Conservation (phyloP, 1,140 invertebrate genomes). For the Ceratina japonica region DNA sequence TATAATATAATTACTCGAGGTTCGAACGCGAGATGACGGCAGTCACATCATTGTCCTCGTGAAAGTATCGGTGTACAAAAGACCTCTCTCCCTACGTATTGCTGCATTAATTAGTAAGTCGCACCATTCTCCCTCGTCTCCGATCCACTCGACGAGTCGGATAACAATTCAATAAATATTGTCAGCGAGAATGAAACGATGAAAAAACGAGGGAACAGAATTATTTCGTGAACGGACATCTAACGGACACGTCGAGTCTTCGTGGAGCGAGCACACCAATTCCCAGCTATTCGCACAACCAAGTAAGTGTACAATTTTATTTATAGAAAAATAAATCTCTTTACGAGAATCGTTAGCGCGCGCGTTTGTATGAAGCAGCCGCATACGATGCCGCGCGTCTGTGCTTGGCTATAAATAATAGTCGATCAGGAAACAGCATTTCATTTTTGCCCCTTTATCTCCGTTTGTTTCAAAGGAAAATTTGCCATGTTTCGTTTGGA, state of each 20-base stretch:
- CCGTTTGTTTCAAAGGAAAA: too few relatives aligned
- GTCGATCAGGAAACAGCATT: constrained; percentile 2
- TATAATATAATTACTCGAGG: constrained; percentile 21
- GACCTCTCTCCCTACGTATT: constrained; percentile 47
- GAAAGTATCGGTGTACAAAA: constrained; percentile 59
- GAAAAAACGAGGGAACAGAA: background rate
- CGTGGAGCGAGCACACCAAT: constrained; percentile 11
- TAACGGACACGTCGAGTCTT: constrained; percentile 41
- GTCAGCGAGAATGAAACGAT: too few relatives aligned
- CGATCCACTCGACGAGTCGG: constrained; percentile 42
- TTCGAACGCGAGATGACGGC: constrained; percentile 46
- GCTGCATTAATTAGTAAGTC: constrained; percentile 47
- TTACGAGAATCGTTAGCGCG: constrained; percentile 56
- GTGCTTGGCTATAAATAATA: constrained; percentile 6
- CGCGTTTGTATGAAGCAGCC: constrained; percentile 33
- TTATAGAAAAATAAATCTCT: constrained; percentile 77
- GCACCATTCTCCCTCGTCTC: constrained; percentile 10
- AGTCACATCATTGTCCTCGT: constrained; percentile 48
- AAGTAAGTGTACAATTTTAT: constrained; percentile 73
- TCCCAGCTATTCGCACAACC: constrained; percentile 70
- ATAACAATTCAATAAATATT: too few relatives aligned
- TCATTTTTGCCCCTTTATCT: background rate
- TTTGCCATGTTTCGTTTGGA: background rate
- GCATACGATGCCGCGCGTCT: background rate
- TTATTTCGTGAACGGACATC: too few relatives aligned